Conservation (phyloP, 2,113 vertebrate genomes). For the Polyodon spathula region DNA sequence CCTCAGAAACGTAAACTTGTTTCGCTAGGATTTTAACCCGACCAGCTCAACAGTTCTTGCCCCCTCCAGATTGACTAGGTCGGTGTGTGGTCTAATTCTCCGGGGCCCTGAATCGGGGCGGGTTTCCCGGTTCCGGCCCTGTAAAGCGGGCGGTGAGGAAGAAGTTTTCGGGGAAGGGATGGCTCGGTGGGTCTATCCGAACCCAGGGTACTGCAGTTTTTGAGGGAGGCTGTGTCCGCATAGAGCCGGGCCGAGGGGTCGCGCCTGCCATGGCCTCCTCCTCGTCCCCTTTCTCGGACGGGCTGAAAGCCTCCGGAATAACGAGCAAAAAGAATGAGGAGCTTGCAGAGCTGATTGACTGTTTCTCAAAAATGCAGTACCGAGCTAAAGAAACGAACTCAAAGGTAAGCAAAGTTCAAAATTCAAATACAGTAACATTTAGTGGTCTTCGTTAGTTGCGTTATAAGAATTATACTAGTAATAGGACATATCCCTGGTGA, state of each 20-base stretch:
- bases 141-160: conserved; percentile 56
- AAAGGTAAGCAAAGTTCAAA: conserved; percentile 50
- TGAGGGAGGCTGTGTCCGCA: conserved; percentile 55
- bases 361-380: conserved; percentile 87
- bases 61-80: too few relatives aligned
- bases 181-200: conserved; percentile 47
- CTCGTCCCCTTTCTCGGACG: conserved; percentile 31
- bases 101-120: conserved; percentile 57
- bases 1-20: too few relatives aligned
- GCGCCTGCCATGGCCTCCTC: conserved; percentile 46
- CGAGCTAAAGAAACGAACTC: conserved; percentile 75
- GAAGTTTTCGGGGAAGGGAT: conserved; percentile 56
- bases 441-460: too few relatives aligned
- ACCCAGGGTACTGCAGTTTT: conserved; percentile 53
- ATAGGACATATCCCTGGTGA: too few relatives aligned
- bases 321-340: conserved; percentile 54
- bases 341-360: conserved; percentile 75
- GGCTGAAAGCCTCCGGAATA: conserved; percentile 35
- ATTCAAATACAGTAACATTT: not conserved
- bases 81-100: conserved; percentile 22
- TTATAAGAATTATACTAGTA: too few relatives aligned
- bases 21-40: too few relatives aligned
- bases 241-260: conserved; percentile 52
- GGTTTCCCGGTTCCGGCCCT: conserved; percentile 51
- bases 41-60: too few relatives aligned